Percentiles rank a stretch among this genome's conserved stretches.
These are phyloP conservation scores for Pteronotus mesoamericanus DNA, from an alignment of 2,797 vertebrate genomes.

Conservation along the genomic window DNA sequence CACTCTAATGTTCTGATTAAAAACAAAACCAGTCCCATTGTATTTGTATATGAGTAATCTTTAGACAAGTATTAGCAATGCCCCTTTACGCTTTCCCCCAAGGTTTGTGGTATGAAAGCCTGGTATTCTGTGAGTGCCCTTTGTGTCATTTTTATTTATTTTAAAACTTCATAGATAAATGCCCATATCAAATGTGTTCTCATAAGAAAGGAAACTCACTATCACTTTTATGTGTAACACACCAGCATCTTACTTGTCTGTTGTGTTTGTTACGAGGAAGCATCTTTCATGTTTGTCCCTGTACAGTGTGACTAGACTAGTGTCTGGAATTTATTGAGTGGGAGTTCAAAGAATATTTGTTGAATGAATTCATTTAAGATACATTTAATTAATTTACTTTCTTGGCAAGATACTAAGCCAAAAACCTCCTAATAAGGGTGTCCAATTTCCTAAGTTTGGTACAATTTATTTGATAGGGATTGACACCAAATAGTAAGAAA, in stretches of 20 bases:
- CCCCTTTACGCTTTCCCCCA: not conserved
- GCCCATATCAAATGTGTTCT: not conserved
- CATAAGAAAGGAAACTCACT: not conserved
- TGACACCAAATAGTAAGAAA: not conserved
- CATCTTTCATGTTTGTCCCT: not conserved
- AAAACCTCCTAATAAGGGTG: not conserved
- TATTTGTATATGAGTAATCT: not conserved
- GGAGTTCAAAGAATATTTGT: not conserved
- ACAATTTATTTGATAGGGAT: not conserved
- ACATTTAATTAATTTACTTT: constrained; percentile 8
- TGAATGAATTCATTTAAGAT: not conserved
- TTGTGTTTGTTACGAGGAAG: not conserved
- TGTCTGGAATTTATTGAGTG: not conserved
- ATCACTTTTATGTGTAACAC: not conserved
- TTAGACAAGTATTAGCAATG: not conserved
- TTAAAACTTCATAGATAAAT: constrained; percentile 23
- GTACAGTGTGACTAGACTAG: not conserved
- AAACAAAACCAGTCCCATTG: constrained; percentile 33
- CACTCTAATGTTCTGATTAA: constrained; percentile 29
- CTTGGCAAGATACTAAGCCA: not conserved
- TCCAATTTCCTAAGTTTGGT: not conserved
- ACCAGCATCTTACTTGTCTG: not conserved
- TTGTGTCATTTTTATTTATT: not conserved
- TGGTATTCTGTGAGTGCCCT: not conserved
- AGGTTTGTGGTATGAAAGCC: not conserved